These are phyloP conservation scores for Alcis repandata DNA, from an alignment of 2,888 invertebrate species.

Conservation along the genomic window DNA sequence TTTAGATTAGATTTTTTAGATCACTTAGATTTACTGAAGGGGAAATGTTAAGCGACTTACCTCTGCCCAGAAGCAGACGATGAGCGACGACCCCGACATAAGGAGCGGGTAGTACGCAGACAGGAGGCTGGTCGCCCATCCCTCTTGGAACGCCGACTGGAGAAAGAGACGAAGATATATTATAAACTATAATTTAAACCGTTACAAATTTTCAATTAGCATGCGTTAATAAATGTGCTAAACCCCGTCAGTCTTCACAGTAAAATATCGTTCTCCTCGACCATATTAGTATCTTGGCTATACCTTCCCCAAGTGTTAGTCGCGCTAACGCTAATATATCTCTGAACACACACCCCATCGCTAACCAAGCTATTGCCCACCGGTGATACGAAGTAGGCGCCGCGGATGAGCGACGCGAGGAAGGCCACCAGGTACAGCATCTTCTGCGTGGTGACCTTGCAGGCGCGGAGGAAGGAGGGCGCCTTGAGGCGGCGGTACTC, in stretches of 20 bases:
- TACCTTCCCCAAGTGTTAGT: neutral
- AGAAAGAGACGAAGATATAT: slow-evolving; percentile 48
- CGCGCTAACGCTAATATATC: neutral
- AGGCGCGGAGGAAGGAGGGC: slow-evolving; percentile 93
- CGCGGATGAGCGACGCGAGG: slow-evolving; percentile 93
- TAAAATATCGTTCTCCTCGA: neutral
- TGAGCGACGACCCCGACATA: slow-evolving; percentile 95
- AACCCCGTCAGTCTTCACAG: neutral
- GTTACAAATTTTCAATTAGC: too few species aligned
- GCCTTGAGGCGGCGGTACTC: slow-evolving; percentile 94
- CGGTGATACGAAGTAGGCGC: slow-evolving; percentile 96
- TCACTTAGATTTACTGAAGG: too few species aligned
- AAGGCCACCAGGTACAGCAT: slow-evolving; percentile 95
- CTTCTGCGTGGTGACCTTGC: slow-evolving; percentile 96
- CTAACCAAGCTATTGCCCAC: slow-evolving; percentile 83
- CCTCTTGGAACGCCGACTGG: slow-evolving; percentile 92
- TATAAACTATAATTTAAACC: too few species aligned
- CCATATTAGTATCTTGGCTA: neutral
- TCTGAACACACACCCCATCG: slow-evolving; percentile 18
- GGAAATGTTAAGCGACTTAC: too few species aligned
- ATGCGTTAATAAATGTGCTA: too few species aligned
- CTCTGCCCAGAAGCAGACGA: slow-evolving; percentile 98
- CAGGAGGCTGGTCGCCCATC: slow-evolving; percentile 94
- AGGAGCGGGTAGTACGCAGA: slow-evolving; percentile 96
- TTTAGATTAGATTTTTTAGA: too few species aligned